Base-by-base conservation (phyloP, 2,113 vertebrate species). In the Platysteira castanea region DNA sequence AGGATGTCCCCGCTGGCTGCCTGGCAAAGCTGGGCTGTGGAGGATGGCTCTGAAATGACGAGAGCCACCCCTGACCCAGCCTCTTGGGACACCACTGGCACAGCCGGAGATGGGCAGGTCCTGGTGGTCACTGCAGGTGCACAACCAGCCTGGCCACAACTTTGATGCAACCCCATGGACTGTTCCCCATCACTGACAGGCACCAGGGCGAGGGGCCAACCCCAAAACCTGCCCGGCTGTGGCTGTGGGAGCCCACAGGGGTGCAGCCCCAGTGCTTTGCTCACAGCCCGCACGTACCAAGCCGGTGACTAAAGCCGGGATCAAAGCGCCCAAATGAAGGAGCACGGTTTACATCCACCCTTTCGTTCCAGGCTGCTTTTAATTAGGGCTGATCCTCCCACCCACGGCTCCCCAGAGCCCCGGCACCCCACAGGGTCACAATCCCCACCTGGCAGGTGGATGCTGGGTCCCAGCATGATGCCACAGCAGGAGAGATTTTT, bases 211-310 rank as follows among this genome's bases (percentile, higher is more conserved):
- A 54, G 22, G 11, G 9, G 35, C 39, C 7, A 1, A 60, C 61
- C 80, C 71, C 87, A 74, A 74, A 94, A 91, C 84, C 84, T 79
- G 93, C 47, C 56, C 0, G 0, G 61, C 53, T 0, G 0, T 2
- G 7, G 84, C 88, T 37, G 17, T 23, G n/a, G 86, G 63, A 83
- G 71, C 61, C 87, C 81, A 21, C 77, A 89, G 1, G 12, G 68
- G 41, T 15, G 13, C 93, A 93, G 84, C 81, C 92, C 13, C 2
- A 13, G 6, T 0, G 19, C 77, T 68, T 91, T 78, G 85, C 93
- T 95, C 95, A 81, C 91, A 91, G 92, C 93, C 85, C 9, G 53
- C 71, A 83, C 96, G 89, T 97, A 95, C 95, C 96, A 90, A 74
- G 68, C 21, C 0, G 8, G 76, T 96, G 96, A 97, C 90, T 90